A percentile compares a stretch with the other conserved stretches of the same genome.
Conservation (phyloP, 2,113 vertebrate species). For the Echinops telfairi region DNA sequence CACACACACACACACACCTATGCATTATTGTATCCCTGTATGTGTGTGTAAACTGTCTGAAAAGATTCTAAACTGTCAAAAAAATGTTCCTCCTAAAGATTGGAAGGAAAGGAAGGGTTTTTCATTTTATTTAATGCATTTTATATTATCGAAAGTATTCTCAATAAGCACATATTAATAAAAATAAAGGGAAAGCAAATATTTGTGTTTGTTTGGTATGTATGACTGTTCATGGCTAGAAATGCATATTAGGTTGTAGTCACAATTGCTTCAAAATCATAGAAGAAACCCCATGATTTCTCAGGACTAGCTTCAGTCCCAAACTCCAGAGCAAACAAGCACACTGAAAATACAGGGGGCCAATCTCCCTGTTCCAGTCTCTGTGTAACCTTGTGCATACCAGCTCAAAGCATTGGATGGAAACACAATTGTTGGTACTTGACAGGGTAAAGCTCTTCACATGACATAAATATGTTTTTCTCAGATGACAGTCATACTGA, state of each 20-base stretch:
- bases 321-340: not conserved
- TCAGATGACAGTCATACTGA: not conserved
- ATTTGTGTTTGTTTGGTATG: not conserved
- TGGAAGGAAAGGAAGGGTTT: not conserved
- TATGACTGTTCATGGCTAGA: constrained; percentile 5
- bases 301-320: not conserved
- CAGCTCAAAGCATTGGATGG: not conserved
- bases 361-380: not conserved
- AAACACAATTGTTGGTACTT: not conserved
- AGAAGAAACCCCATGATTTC: not conserved
- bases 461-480: not conserved
- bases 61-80: constrained; percentile 39
- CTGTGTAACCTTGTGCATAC: no score
- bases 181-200: not conserved
- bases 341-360: not conserved
- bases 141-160: not conserved
- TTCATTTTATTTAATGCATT: not conserved
- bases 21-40: no score
- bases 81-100: not conserved
- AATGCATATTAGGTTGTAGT: not conserved
- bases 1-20: not conserved
- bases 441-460: not conserved
- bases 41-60: not conserved
- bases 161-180: no score
- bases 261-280: constrained; percentile 13